A percentile compares a stretch with the other conserved stretches of the same genome.
These are phyloP conservation scores for Norana najaformis DNA, from an alignment of 2,888 invertebrate species.

Conservation along the genomic window DNA sequence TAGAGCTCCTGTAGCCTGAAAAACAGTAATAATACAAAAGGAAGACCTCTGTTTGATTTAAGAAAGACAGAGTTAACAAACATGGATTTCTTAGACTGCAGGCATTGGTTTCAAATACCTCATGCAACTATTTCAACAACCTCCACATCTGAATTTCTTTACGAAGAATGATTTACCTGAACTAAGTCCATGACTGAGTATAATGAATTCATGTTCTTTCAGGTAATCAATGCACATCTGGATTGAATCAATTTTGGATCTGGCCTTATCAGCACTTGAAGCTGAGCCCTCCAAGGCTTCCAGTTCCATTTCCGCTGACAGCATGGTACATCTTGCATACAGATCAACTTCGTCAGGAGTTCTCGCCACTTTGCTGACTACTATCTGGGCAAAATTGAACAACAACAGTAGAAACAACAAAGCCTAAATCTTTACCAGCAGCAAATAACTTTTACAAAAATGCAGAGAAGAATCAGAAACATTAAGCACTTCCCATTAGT, in stretches of 20 bases:
- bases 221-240: constrained; percentile 71
- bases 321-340: constrained; percentile 81
- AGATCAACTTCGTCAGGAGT: constrained; percentile 73
- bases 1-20: no score
- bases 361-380: constrained; percentile 82
- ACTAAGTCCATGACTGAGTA: background rate
- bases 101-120: background rate
- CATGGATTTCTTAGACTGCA: no score
- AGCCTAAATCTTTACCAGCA: background rate
- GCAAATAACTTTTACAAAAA: background rate
- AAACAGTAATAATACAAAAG: no score
- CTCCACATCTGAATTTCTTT: background rate
- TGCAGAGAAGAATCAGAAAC: background rate
- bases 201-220: constrained; percentile 74
- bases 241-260: constrained; percentile 61
- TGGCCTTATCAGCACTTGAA: background rate
- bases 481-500: background rate
- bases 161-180: background rate
- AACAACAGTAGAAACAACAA: background rate
- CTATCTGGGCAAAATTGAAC: constrained; percentile 67
- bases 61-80: no score
- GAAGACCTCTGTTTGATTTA: no score
- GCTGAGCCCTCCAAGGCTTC: constrained; percentile 39
- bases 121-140: background rate
- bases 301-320: constrained; percentile 63